phyloP scores from a whole-genome alignment of 2,113 vertebrate genomes.

The Sceloporus undulatus region DNA sequence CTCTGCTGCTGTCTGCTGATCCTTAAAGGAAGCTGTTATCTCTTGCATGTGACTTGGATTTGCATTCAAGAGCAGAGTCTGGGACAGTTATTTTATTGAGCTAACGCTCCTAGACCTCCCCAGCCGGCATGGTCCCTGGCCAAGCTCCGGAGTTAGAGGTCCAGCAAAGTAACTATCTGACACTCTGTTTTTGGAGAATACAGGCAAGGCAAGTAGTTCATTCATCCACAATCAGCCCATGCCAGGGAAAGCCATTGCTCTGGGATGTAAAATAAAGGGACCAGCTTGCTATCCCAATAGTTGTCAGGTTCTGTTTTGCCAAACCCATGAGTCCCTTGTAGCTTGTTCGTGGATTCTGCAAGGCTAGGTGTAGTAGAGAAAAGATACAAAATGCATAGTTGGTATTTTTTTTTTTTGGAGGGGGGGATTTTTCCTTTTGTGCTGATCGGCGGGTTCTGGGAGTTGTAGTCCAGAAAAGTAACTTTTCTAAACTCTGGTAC shows the following conservation, averaged over 20 bases:
- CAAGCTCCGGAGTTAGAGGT: too few species aligned
- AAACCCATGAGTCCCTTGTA: not conserved
- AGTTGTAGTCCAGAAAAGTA: not conserved
- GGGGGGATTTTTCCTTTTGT: too few species aligned
- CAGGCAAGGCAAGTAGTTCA: not conserved
- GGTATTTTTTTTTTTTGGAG: too few species aligned
- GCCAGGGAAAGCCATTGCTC: not conserved
- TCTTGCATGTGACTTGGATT: not conserved
- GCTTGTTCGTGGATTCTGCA: not conserved
- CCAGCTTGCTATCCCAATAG: not conserved
- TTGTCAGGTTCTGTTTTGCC: not conserved
- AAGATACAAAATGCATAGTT: not conserved
- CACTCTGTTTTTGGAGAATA: not conserved
- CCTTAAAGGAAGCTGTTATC: not conserved
- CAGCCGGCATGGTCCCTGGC: too few species aligned
- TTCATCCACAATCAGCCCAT: not conserved
- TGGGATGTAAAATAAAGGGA: not conserved
- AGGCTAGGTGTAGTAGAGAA: not conserved
- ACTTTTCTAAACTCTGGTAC: not conserved
- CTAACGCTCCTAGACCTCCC: not conserved
- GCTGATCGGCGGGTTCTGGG: not conserved
- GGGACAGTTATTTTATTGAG: not conserved
- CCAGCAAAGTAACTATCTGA: too few species aligned
- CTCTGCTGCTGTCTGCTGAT: not conserved
- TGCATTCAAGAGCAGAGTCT: not conserved